These are phyloP conservation scores for Nemurella pictetii DNA, from an alignment of 2,888 invertebrate species.

Conservation along the genomic window DNA sequence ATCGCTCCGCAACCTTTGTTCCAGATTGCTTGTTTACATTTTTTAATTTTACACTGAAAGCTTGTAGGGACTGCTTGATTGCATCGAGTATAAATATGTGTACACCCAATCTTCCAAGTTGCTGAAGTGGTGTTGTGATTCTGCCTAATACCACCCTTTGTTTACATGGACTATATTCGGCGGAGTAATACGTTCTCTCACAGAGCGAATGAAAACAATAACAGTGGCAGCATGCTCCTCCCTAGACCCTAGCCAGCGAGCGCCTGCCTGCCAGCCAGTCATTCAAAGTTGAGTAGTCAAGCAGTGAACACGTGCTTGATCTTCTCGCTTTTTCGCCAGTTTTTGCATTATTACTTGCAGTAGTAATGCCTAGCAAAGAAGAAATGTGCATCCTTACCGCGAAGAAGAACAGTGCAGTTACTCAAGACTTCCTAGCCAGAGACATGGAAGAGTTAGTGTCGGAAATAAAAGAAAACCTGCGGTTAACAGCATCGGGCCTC, in stretches of 20 bases:
- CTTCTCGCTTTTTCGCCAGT: conserved; percentile 10
- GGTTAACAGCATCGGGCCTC: conserved; percentile 54
- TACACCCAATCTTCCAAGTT: too few relatives aligned
- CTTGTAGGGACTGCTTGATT: too few relatives aligned
- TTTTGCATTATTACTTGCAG: not conserved
- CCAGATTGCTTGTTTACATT: conserved; percentile 43
- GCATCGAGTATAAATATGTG: too few relatives aligned
- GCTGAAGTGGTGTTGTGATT: too few relatives aligned
- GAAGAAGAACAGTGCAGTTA: conserved; percentile 31
- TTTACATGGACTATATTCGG: conserved; percentile 44
- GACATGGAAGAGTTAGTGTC: conserved; percentile 68
- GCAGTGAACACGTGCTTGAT: not conserved
- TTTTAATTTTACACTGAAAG: not conserved
- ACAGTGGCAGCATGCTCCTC: conserved; percentile 41
- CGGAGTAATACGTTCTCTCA: conserved; percentile 35
- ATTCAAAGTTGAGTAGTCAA: conserved; percentile 42
- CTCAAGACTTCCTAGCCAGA: conserved; percentile 54
- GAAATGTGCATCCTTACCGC: conserved; percentile 44
- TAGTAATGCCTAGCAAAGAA: conserved; percentile 45
- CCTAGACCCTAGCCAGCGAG: not conserved
- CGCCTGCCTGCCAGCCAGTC: conserved; percentile 41
- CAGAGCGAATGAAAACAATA: conserved; percentile 45
- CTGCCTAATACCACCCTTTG: conserved; percentile 34
- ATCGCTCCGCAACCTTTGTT: conserved; percentile 44
- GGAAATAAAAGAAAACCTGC: conserved; percentile 67